A percentile compares a stretch with the other conserved stretches of the same genome.
phyloP scores from a whole-genome alignment of 2,888 invertebrate genomes.

The Ennomos fuscantarius region DNA sequence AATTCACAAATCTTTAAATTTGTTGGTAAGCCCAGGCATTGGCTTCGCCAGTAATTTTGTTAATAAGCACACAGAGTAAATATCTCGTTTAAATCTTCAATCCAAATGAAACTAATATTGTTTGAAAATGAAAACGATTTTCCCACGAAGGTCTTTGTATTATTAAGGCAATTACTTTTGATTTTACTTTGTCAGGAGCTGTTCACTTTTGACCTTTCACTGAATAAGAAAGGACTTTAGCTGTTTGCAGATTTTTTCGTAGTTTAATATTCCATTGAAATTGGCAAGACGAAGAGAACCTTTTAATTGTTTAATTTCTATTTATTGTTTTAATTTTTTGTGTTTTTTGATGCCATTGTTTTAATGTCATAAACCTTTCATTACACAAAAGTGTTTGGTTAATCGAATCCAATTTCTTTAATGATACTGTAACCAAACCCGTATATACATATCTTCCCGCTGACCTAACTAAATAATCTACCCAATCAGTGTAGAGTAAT shows the following conservation, averaged over 20 bases:
- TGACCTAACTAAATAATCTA: slow-evolving; percentile 1
- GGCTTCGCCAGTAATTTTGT: background rate
- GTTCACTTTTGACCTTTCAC: slow-evolving; percentile 41
- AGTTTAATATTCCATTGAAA: background rate
- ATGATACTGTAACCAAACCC: slow-evolving; percentile 1
- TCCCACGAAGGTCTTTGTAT: slow-evolving; percentile 35
- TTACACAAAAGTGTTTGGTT: no score
- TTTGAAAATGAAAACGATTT: slow-evolving; percentile 6
- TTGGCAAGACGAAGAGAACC: background rate
- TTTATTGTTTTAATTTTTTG: no score
- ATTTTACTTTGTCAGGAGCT: slow-evolving; percentile 29
- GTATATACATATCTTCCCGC: background rate
- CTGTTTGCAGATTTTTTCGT: slow-evolving; percentile 4
- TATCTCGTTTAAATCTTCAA: slow-evolving; percentile 6
- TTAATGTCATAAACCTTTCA: no score
- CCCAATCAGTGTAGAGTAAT: slow-evolving; percentile 6
- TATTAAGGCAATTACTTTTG: slow-evolving; percentile 41
- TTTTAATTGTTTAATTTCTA: slow-evolving; percentile 1
- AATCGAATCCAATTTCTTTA: background rate
- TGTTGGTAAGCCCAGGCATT: slow-evolving; percentile 4
- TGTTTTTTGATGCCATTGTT: no score
- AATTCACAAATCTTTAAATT: background rate
- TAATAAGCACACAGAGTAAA: background rate
- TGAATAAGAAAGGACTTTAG: slow-evolving; percentile 8
- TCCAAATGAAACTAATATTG: slow-evolving; percentile 15